Base-by-base conservation (phyloP, 2,113 vertebrate species). In the Cyprinodon variegatus region DNA sequence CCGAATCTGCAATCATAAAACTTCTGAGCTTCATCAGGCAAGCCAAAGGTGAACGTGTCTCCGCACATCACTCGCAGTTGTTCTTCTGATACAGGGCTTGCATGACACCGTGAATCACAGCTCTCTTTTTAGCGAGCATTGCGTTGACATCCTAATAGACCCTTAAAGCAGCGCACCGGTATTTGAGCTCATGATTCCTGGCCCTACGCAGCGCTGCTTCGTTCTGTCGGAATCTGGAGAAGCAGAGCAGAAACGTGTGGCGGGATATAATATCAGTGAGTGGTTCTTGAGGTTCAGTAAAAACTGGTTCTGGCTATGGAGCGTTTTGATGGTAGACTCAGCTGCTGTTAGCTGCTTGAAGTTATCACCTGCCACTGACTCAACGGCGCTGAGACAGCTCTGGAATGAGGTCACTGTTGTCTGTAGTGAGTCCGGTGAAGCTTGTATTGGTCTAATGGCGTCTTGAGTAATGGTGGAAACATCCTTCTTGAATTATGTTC, bases 151-250 rank as follows among this genome's bases (percentile, higher is more conserved):
- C 22, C 9, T 76, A 22, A 9, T 70, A 45, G 8, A 67, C 6
- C 4, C 67, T 70, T 15, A 60, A 7, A 17, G 39, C 29, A 10
- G 29, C 12, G 6, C 29, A 65, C n/a, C 60, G n/a, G 14, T 61
- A 65, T 6, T 65, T 57, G 4, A 71, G 37, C 12, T 75, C 2
- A 7, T 81, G 60, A 2, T 50, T 81, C 4, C 64, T 76, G 14
- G 69, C 50, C 62, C 76, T 37, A 12, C 5, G 1, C 41, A 64
- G 45, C 1, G 46, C 63, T 46, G 53, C 38, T 75, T 29, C 53
- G 10, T 75, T 75, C 78, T 81, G 38, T 1, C 61, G 78, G 17
- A 70, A 43, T 17, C 11, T 60, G 1, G 65, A 65, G 57, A 79
- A 69, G 20, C 66, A 74, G 0, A 70, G 65, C 65, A 73, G 39